Conservation (phyloP, 2,113 vertebrate genomes). For the Corythornis vintsioides region DNA sequence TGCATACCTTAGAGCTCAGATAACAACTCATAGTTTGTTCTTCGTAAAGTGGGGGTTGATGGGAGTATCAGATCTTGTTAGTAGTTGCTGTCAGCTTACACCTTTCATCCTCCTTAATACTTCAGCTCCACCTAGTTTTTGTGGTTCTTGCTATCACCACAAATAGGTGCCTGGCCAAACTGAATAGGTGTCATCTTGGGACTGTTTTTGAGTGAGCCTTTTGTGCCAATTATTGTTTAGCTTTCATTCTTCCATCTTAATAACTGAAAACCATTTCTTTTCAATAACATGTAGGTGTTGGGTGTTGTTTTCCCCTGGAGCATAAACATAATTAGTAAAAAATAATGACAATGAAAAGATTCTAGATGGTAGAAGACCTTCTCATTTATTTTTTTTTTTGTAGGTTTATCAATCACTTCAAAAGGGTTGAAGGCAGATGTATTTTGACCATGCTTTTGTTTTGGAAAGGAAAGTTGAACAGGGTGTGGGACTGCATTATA, state of each 20-base stretch:
- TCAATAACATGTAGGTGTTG: slow-evolving; percentile 18
- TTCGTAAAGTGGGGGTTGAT: neutral
- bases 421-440: neutral
- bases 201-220: neutral
- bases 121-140: slow-evolving; percentile 18
- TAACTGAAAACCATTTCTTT: slow-evolving; percentile 44
- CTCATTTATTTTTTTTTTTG: neutral
- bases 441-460: neutral
- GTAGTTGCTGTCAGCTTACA: neutral
- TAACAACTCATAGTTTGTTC: neutral
- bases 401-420: neutral
- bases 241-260: neutral
- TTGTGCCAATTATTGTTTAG: slow-evolving; percentile 24
- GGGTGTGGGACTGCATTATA: neutral
- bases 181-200: neutral
- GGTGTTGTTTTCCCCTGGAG: slow-evolving; percentile 26
- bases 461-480: neutral
- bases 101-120: slow-evolving; percentile 54
- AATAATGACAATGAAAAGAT: slow-evolving; percentile 13
- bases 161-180: neutral
- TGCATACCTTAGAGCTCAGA: neutral
- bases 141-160: slow-evolving; percentile 14
- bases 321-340: slow-evolving; percentile 33
- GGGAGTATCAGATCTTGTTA: neutral
- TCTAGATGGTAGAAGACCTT: neutral